A percentile compares a stretch with the other conserved stretches of the same genome.
Conservation (phyloP, 1,140 invertebrate species). For the Rhynchophorus ferrugineus region DNA sequence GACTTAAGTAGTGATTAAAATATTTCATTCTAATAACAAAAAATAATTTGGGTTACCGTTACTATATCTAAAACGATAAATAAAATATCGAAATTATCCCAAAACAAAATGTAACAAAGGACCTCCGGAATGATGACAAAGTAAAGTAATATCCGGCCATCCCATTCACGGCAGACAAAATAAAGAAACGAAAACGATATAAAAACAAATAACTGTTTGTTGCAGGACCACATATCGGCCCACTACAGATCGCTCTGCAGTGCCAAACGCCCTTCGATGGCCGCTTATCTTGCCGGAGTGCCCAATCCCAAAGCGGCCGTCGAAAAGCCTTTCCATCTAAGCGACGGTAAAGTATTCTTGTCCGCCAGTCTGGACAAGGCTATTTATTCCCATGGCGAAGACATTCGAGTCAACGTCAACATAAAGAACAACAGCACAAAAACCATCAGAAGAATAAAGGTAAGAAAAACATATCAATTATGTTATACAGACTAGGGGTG, state of each 20-base stretch:
- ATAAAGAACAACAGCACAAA: slow-evolving; percentile 92
- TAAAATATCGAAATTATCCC: too few species aligned
- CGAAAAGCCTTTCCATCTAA: slow-evolving; percentile 55
- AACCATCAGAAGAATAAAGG: slow-evolving; percentile 87
- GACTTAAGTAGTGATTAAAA: too few species aligned
- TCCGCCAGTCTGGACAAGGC: slow-evolving; percentile 90
- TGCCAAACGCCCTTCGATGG: slow-evolving; percentile 33
- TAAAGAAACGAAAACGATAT: background rate
- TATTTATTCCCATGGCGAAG: slow-evolving; percentile 87
- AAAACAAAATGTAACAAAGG: too few species aligned
- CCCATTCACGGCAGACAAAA: too few species aligned
- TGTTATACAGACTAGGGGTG: too few species aligned
- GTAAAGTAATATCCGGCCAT: too few species aligned
- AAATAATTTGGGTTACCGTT: too few species aligned
- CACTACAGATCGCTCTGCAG: slow-evolving; percentile 30
- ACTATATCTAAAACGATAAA: too few species aligned
- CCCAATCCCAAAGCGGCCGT: slow-evolving; percentile 41
- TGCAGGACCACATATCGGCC: slow-evolving; percentile 19
- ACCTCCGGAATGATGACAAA: too few species aligned
- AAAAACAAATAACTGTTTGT: background rate
- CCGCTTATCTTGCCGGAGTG: slow-evolving; percentile 32
- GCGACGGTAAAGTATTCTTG: slow-evolving; percentile 61
- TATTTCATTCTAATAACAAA: too few species aligned
- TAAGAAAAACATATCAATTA: slow-evolving; percentile 50
- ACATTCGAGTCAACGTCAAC: slow-evolving; percentile 77